Percentiles rank a stretch among this genome's conserved stretches.
Evolutionary conservation across 2,113 vertebrate species (phyloP).

Genomic region (Nannobrachium achirus): DNA sequence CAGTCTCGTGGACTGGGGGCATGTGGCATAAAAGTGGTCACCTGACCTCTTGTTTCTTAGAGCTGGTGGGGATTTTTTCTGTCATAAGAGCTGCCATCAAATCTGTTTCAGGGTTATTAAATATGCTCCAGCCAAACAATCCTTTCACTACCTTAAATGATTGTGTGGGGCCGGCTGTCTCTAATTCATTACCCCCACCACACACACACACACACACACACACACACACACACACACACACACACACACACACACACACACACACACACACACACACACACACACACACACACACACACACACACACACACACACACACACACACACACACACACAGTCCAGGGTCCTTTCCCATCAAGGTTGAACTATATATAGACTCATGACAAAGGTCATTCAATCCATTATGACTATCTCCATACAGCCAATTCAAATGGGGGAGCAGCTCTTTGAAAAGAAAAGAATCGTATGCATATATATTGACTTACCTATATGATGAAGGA

Average conservation of each 20-base stretch:
- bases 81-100: no score
- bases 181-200: no score
- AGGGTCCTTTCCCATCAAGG: constrained; percentile 40
- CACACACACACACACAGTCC: constrained; percentile 5
- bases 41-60: no score
- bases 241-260: background rate
- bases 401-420: constrained; percentile 45
- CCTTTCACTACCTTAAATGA: no score
- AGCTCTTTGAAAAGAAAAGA: constrained; percentile 17
- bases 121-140: no score
- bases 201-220: background rate
- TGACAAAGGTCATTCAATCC: constrained; percentile 40
- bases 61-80: no score
- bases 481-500: constrained; percentile 67
- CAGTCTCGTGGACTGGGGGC: no score
- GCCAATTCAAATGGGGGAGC: constrained; percentile 27
- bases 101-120: no score
- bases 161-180: no score
- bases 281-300: background rate
- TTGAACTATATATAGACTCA: constrained; percentile 30
- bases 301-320: background rate
- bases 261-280: background rate
- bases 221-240: background rate
- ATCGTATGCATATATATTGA: constrained; percentile 19
- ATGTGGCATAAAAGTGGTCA: no score